Evolutionary conservation across 2,113 vertebrate genomes (phyloP).

Genomic region (Trochalopteron elliotii): DNA sequence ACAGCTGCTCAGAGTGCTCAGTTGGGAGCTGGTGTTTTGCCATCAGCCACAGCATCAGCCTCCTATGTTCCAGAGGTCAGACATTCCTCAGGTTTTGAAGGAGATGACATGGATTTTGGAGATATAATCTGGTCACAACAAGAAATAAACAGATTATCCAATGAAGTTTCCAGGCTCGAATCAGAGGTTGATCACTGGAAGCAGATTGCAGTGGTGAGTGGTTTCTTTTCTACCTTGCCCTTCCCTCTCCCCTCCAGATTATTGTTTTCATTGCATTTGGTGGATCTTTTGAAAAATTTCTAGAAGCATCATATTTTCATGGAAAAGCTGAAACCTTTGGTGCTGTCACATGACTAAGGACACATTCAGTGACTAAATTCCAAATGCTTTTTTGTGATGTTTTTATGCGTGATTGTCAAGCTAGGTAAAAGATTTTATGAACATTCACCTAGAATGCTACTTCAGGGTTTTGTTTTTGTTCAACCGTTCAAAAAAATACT

Average conservation of each 20-base stretch:
- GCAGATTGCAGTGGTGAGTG: slow-evolving; percentile 84
- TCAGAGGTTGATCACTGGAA: slow-evolving; percentile 90
- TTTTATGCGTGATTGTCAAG: neutral
- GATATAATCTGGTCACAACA: slow-evolving; percentile 94
- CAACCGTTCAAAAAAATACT: neutral
- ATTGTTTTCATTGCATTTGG: neutral
- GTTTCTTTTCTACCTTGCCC: neutral
- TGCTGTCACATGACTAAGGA: neutral
- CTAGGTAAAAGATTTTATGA: neutral
- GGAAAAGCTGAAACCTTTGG: neutral
- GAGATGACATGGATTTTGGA: slow-evolving; percentile 91
- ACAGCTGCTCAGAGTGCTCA: slow-evolving; percentile 71
- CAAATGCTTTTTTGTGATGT: neutral
- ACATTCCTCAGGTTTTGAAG: slow-evolving; percentile 81
- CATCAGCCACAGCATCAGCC: slow-evolving; percentile 62
- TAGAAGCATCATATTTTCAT: neutral
- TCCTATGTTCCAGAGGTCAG: slow-evolving; percentile 72
- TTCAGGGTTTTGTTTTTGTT: neutral
- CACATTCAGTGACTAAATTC: neutral
- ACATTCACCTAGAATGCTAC: neutral
- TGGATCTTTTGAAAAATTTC: neutral
- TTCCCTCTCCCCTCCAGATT: neutral
- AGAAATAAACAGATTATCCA: slow-evolving; percentile 94
- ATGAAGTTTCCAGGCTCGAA: slow-evolving; percentile 87
- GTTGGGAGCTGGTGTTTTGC: slow-evolving; percentile 47